Base-by-base conservation (phyloP, 1,140 invertebrate species). In the Helicoverpa zea region DNA sequence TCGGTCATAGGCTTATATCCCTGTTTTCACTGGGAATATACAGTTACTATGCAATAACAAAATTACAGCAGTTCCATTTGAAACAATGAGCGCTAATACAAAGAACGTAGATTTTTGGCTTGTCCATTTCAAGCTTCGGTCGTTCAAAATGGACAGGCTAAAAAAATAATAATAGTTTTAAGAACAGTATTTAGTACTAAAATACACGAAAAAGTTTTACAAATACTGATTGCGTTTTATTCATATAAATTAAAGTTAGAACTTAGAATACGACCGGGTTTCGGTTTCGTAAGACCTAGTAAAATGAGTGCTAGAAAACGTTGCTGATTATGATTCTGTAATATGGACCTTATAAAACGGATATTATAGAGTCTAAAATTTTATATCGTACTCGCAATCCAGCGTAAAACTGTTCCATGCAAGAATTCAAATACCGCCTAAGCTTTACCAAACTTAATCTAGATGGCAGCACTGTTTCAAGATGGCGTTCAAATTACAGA, bases 81-180 rank as follows among this genome's bases (percentile, higher is more conserved):
- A 66, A 51, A 29, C 16, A 49, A 12, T 47, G 10, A 54, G 52
- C 10, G 23, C 13, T 35, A 56, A 72, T 23, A 7, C 9, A 30
- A 12, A 16, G 14, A 14, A 16, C 2, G 13, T 23, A 43, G 14
- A 52, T 2, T 49, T 52, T 76, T 76, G 73, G 35, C 73, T 76
- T 76, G 59, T 47, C 58, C 43, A 76, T 76, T 76, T 76, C 23
- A 76, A 76, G 43, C 51, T 12, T 63, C 0, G 18, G 16, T 30
- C 18, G 49, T 47, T 91, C 90, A 91, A 91, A 91, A 89, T 86
- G 86, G 72, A 91, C 84, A 91, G 90, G 86, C 83, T 79, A 89
- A 85, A 82, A 18, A 18, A 23, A 23, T 58, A 18, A 14, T 58
- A 3, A 16, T 54, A n/a, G 13, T 54, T 54, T n/a, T 5, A 3